Base-by-base conservation (phyloP, 92 coral and sea anemone genomes). In the Palythoa grandiflora region DNA sequence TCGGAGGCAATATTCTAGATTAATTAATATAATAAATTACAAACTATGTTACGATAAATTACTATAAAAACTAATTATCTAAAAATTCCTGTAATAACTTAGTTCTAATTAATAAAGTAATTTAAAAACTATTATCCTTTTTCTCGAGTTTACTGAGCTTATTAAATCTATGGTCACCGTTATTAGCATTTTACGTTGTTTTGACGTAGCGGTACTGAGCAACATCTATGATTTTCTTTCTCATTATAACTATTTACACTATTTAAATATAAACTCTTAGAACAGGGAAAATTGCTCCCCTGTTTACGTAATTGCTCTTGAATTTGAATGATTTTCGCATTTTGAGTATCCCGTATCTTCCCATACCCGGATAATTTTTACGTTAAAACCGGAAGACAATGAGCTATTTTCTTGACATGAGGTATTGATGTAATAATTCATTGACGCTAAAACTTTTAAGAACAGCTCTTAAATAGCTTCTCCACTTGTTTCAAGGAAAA, bases 401-500 rank as follows among this genome's bases (percentile, higher is more conserved):
- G 61, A 15, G 71, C 38, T 54, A 36, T 73, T 44, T 39, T 44
- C 1, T 76, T 19, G 15, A 51, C 80, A 28, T 76, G 61, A 51
- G 65, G 80, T 51, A 5, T 36, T 35, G 1, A 35, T 54, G 70
- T 12, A 35, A 15, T 54, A 38, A 28, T 13, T 37, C 68, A 38
- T 17, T 40, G 11, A 47, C 55, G 17, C n/a, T 59, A 14, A 59
- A n/a, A n/a, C 65, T 15, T 61, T 28, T 35, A 20, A 61, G 54
- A 40, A 79, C 54, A 16, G 16, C 50, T 6, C 54, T 37, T 61
- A 80, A 61, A 80, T 63, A 63, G 73, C 38, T 63, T 60, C 54
- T 63, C 55, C 44, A 9, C 65, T 59, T 59, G 6, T 14, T 14
- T 12, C n/a, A 12, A n/a, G 65, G n/a, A 59, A 59, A 3, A 15